phyloP scores from a whole-genome alignment of 2,797 vertebrate species.

The Crypturellus tataupa region DNA sequence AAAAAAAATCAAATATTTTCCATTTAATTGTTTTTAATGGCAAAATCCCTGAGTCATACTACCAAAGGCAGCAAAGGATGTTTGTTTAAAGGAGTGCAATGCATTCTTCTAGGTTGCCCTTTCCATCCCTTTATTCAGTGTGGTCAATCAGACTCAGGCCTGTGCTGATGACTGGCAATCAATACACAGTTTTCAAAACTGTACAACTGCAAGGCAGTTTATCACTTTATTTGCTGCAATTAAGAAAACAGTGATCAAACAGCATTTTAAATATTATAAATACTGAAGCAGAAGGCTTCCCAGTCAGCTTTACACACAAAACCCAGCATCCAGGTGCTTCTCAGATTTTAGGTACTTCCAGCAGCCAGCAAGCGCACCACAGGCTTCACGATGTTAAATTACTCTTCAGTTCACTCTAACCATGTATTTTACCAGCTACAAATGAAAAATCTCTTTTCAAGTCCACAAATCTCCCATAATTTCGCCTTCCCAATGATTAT shows the following conservation, averaged over 20 bases:
- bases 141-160: neutral
- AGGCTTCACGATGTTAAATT: neutral
- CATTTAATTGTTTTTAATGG: neutral
- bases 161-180: neutral
- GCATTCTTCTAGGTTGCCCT: neutral
- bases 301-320: conserved; percentile 1
- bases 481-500: neutral
- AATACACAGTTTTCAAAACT: neutral
- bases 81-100: conserved; percentile 14
- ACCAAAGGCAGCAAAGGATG: neutral
- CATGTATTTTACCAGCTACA: neutral
- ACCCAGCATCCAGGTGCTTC: neutral
- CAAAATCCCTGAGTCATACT: neutral
- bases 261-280: neutral
- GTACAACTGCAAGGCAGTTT: neutral
- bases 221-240: neutral
- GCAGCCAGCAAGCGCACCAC: neutral
- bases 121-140: neutral
- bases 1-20: neutral
- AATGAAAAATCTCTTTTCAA: neutral
- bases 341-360: neutral
- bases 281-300: neutral
- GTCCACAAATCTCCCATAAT: neutral
- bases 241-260: conserved; percentile 27
- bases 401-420: neutral